phyloP scores from a whole-genome alignment of 2,797 vertebrate genomes.

The Hemitrygon akajei region DNA sequence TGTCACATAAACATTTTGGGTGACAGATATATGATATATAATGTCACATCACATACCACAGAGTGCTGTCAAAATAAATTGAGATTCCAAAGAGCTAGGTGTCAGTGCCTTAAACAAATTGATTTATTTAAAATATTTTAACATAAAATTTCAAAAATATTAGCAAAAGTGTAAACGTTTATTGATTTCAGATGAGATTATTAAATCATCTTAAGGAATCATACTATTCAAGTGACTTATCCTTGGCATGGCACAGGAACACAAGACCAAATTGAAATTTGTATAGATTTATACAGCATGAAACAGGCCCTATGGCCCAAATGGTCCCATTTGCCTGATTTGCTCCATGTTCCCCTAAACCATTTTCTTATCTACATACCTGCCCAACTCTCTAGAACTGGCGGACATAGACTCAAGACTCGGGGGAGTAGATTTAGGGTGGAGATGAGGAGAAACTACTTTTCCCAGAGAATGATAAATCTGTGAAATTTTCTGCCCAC shows the following conservation, averaged over 20 bases:
- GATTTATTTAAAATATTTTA: constrained; percentile 10
- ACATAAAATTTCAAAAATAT: not conserved
- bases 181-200: not conserved
- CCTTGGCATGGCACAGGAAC: not conserved
- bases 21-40: not conserved
- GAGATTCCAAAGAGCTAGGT: constrained; percentile 8
- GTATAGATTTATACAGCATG: too few relatives aligned
- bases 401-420: too few relatives aligned
- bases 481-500: too few relatives aligned
- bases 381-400: too few relatives aligned
- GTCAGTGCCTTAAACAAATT: not conserved
- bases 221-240: not conserved
- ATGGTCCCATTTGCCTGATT: too few relatives aligned
- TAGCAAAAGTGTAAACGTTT: not conserved
- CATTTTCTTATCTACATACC: too few relatives aligned
- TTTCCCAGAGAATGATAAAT: too few relatives aligned
- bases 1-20: constrained; percentile 11
- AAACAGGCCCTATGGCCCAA: too few relatives aligned
- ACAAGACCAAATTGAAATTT: not conserved
- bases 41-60: not conserved
- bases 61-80: constrained; percentile 16
- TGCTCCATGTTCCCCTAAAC: too few relatives aligned
- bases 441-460: too few relatives aligned
- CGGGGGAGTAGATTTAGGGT: too few relatives aligned
- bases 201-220: not conserved